Evolutionary conservation across 1,140 invertebrate genomes (phyloP).

Genomic region (Phymorhynchus buccinoides): DNA sequence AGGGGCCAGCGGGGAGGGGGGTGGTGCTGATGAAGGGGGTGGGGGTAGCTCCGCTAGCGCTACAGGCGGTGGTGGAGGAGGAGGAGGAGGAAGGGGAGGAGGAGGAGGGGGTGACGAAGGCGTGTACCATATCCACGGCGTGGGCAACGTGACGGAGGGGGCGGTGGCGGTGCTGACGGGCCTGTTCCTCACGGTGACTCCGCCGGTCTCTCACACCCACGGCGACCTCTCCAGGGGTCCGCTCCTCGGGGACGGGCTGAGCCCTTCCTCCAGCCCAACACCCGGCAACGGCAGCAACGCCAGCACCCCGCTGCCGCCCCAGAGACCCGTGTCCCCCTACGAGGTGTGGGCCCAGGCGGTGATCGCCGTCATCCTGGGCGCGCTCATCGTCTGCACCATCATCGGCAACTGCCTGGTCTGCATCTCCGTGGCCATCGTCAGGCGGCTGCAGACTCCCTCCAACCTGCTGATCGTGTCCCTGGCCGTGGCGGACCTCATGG

Average conservation of each 20-base stretch:
- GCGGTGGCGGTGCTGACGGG: constrained; percentile 15
- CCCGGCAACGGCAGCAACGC: constrained; percentile 7
- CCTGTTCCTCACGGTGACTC: constrained; percentile 1
- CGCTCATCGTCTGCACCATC: constrained; percentile 70
- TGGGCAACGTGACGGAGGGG: constrained; percentile 2
- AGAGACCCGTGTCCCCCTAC: constrained; percentile 44
- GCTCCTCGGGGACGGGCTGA: neutral
- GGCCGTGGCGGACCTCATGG: constrained; percentile 82
- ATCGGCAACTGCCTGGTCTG: constrained; percentile 76
- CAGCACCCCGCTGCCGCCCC: neutral
- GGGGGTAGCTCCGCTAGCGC: neutral
- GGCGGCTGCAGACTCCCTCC: constrained; percentile 76
- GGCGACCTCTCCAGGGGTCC: neutral
- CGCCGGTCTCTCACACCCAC: neutral
- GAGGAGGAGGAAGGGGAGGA: neutral
- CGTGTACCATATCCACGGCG: neutral
- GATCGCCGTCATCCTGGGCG: constrained; percentile 64
- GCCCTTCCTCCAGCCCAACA: neutral
- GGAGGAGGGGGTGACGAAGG: constrained; percentile 11
- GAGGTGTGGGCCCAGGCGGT: constrained; percentile 60
- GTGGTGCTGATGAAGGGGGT: neutral
- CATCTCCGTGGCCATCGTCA: constrained; percentile 75
- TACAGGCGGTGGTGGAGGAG: neutral
- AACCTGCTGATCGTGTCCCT: constrained; percentile 84
- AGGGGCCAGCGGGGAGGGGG: neutral